Conservation (phyloP, 2,888 invertebrate species). For the Choristoneura rosaceana region DNA sequence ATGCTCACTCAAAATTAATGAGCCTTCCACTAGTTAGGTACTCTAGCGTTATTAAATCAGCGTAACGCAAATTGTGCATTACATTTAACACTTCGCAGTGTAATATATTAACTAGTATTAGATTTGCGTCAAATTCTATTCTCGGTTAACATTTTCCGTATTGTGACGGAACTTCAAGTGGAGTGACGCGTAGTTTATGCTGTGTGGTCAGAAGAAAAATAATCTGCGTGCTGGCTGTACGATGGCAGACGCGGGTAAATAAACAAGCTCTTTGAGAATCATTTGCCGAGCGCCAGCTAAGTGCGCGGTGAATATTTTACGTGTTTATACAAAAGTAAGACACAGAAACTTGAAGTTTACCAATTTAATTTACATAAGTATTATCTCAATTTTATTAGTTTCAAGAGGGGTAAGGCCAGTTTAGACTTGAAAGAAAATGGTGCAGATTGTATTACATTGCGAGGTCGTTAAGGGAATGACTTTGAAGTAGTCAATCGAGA, state of each 20-base stretch:
- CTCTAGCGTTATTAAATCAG: slow-evolving; percentile 2
- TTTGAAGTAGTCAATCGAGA: not conserved
- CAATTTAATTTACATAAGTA: not conserved
- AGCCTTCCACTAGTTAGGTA: not conserved
- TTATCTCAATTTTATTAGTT: not conserved
- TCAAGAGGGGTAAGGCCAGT: not conserved
- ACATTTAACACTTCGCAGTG: not conserved
- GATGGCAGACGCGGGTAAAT: slow-evolving; percentile 59
- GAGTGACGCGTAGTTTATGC: slow-evolving; percentile 67
- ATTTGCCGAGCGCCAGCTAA: slow-evolving; percentile 15
- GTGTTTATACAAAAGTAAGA: slow-evolving; percentile 4
- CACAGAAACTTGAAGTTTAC: not conserved
- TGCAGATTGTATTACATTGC: no score
- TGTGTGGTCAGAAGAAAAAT: slow-evolving; percentile 60
- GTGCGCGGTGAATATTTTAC: slow-evolving; percentile 4
- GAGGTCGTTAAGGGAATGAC: not conserved
- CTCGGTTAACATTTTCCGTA: slow-evolving; percentile 64
- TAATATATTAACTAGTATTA: slow-evolving; percentile 20
- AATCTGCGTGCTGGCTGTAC: slow-evolving; percentile 58
- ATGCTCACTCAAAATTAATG: not conserved
- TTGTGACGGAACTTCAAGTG: slow-evolving; percentile 63
- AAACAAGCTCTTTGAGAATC: slow-evolving; percentile 57
- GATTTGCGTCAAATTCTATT: slow-evolving; percentile 52
- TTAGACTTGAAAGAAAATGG: no score
- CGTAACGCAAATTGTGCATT: not conserved